These are phyloP conservation scores for Cyphomyrmex costatus DNA, from an alignment of 1,140 invertebrate genomes.

Conservation along the genomic window DNA sequence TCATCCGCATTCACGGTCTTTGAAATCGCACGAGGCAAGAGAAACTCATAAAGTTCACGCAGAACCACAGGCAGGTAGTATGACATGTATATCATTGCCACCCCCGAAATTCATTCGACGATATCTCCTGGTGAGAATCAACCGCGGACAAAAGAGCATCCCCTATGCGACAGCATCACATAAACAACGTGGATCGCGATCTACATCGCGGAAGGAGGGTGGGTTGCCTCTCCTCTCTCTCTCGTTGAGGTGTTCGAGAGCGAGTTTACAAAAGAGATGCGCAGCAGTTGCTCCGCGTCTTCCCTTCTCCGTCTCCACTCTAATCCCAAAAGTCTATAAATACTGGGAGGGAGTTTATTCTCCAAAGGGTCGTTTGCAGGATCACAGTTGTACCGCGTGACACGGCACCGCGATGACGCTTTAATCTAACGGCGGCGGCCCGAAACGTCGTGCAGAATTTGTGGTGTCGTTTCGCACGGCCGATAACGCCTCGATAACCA, in stretches of 20 bases:
- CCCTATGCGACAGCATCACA: conserved; percentile 77
- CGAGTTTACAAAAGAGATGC: conserved; percentile 65
- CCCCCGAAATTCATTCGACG: conserved; percentile 71
- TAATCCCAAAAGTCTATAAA: conserved; percentile 78
- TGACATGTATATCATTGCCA: conserved; percentile 54
- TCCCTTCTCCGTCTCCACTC: conserved; percentile 1
- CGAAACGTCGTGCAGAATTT: conserved; percentile 57
- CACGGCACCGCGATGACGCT: conserved; percentile 71
- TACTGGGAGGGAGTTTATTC: conserved; percentile 75
- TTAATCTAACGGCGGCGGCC: conserved; percentile 61
- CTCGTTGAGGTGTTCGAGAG: conserved; percentile 26
- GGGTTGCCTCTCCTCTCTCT: not conserved
- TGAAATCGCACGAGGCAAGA: conserved; percentile 43
- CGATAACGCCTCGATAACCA: conserved; percentile 65
- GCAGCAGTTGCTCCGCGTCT: not conserved
- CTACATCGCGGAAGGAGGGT: conserved; percentile 71
- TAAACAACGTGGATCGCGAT: conserved; percentile 82
- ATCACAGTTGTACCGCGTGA: conserved; percentile 69
- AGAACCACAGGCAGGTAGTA: conserved; percentile 23
- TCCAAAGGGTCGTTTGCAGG: conserved; percentile 74
- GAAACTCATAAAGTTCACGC: conserved; percentile 51
- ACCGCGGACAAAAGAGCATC: conserved; percentile 79
- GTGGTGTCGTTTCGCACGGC: conserved; percentile 49
- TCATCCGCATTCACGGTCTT: conserved; percentile 58
- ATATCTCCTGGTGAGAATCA: conserved; percentile 73